A percentile compares a stretch with the other conserved stretches of the same genome.
These are phyloP conservation scores for Danio albolineatus DNA, from an alignment of 2,797 vertebrate species.

Conservation along the genomic window DNA sequence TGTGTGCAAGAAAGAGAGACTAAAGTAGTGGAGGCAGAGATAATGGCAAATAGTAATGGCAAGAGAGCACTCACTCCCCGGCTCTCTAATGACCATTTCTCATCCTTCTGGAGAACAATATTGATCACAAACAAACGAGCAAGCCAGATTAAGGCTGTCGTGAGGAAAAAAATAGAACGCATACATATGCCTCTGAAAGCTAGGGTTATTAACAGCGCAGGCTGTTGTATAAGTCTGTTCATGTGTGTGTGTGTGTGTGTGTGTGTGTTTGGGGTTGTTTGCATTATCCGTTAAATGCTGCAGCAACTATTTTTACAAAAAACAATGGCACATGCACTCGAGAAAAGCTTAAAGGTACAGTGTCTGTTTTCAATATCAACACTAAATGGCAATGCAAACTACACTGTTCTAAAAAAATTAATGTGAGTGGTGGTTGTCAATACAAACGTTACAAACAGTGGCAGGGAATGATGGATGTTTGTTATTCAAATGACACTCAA, in stretches of 20 bases:
- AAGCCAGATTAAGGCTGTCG: constrained; percentile 14
- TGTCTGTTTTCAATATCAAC: neutral
- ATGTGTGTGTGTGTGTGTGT: neutral
- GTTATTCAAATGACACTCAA: too few species aligned
- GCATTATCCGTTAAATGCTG: constrained; percentile 12
- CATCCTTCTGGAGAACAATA: constrained; percentile 46
- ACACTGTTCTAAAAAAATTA: neutral
- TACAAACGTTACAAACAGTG: neutral
- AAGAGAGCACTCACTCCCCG: constrained; percentile 41
- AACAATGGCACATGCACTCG: neutral
- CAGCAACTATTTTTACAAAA: constrained; percentile 30
- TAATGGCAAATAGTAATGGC: constrained; percentile 52
- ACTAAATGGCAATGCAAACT: neutral
- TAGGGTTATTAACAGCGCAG: neutral
- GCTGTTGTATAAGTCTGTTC: neutral
- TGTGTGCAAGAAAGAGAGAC: neutral
- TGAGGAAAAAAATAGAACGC: constrained; percentile 11
- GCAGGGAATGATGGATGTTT: neutral
- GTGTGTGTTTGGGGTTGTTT: neutral
- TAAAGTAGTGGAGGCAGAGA: constrained; percentile 21
- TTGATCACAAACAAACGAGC: constrained; percentile 44
- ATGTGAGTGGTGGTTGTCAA: neutral
- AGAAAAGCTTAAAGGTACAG: constrained; percentile 4
- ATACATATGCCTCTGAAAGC: too few species aligned
- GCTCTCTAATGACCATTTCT: constrained; percentile 50